Evolutionary conservation across 2,888 invertebrate species (phyloP).

Genomic region (Drosophila pullipes): DNA sequence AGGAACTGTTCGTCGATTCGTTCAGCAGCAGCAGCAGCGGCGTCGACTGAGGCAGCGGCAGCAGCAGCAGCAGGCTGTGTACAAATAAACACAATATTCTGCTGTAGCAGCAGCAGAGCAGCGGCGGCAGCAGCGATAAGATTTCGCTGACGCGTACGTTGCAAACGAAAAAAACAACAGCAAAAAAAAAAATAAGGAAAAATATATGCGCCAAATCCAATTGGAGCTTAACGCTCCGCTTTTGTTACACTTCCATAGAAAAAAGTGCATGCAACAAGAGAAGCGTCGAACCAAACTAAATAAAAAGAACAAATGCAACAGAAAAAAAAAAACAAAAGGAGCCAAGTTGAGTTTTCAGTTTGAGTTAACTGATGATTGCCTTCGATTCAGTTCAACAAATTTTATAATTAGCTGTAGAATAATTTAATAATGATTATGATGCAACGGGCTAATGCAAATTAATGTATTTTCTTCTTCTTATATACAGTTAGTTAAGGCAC

Average conservation of each 20-base stretch:
- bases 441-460: constrained; percentile 2
- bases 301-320: constrained; percentile 14
- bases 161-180: constrained; percentile 30
- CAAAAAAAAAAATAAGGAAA: constrained; percentile 21
- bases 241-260: constrained; percentile 80
- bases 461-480: neutral
- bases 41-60: constrained; percentile 9
- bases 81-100: constrained; percentile 75
- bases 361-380: constrained; percentile 44
- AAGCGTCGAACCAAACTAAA: constrained; percentile 69
- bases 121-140: constrained; percentile 64
- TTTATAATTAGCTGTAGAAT: constrained; percentile 42
- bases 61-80: constrained; percentile 47
- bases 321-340: constrained; percentile 19
- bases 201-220: constrained; percentile 57
- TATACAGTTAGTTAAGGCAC: constrained; percentile 12
- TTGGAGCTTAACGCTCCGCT: constrained; percentile 79
- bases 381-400: constrained; percentile 53
- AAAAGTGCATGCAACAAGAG: constrained; percentile 77
- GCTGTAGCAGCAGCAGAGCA: constrained; percentile 25
- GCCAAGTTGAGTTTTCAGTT: constrained; percentile 24
- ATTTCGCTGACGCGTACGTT: constrained; percentile 79
- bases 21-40: constrained; percentile 33
- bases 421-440: constrained; percentile 3
- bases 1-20: constrained; percentile 77